phyloP scores from a whole-genome alignment of 1,140 invertebrate genomes.

The Procambarus virginalis region DNA sequence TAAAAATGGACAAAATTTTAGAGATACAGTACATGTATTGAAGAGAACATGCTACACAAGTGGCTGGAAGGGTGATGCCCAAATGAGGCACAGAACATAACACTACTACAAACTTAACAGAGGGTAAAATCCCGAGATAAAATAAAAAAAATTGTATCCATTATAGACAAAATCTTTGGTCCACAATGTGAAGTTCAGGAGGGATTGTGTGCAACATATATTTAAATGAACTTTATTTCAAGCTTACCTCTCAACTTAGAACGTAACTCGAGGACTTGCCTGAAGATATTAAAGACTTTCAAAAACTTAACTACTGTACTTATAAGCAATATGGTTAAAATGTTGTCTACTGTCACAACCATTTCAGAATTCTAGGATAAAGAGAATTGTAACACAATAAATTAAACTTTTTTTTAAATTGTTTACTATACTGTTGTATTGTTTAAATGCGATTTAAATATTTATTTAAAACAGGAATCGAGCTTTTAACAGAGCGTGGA shows the following conservation, averaged over 20 bases:
- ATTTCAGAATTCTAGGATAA: slow-evolving; percentile 18
- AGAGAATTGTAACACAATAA: neutral
- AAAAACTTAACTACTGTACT: slow-evolving; percentile 11
- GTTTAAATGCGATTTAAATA: neutral
- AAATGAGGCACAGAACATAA: neutral
- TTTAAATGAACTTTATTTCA: slow-evolving; percentile 7
- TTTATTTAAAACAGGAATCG: neutral
- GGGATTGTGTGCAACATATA: slow-evolving; percentile 41
- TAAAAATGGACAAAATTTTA: slow-evolving; percentile 41
- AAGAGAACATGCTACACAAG: neutral
- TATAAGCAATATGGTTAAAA: slow-evolving; percentile 24
- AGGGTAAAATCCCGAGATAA: neutral
- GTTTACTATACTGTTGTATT: neutral
- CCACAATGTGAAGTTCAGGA: slow-evolving; percentile 44
- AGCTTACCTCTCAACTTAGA: slow-evolving; percentile 1
- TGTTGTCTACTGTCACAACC: slow-evolving; percentile 35
- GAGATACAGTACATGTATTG: neutral
- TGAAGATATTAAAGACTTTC: neutral
- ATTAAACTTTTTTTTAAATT: neutral
- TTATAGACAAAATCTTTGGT: slow-evolving; percentile 39
- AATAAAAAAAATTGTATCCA: slow-evolving; percentile 15
- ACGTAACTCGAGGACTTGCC: neutral
- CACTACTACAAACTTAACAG: neutral
- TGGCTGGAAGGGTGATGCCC: neutral
- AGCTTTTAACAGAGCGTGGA: neutral